Evolutionary conservation across 2,113 vertebrate genomes (phyloP), one percentile per base, ranked within the genome.

Genomic region (Mastomys coucha): DNA sequence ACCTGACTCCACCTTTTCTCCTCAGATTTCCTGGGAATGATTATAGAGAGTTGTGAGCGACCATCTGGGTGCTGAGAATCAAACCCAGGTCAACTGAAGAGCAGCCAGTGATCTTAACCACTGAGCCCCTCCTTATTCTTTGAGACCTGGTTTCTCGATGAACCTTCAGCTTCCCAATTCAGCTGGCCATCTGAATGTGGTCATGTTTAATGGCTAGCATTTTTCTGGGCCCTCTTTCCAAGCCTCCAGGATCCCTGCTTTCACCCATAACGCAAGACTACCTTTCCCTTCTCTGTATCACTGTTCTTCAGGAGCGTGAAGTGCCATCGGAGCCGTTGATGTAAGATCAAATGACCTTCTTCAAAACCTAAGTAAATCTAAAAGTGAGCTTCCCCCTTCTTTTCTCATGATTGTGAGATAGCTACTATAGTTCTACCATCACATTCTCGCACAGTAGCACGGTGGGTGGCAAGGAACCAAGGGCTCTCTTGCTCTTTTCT

Each of bases 311-410:
- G 85, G 31, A 51, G 17, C 8, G 58, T 17, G 11, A 22, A 56
- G 45, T 0, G 0, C 11, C 14, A 9, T 63, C 28, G 2, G 33
- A 5, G 39, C 33, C 53, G 31, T 36, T 31, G 65, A 31, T 0
- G 22, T 17, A 3, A 16, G 3, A n/a, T 26, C 67, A 76, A 31
- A 36, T 7, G 65, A n/a, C 53, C 51, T 86, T 92, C 65, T 45
- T 39, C 81, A 24, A 67, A 86, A 28, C 33, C 49, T 20, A n/a
- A 90, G 91, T 42, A 42, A 78, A 58, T 13, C 45, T 53, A 51
- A 88, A 33, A 42, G 3, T 19, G 49, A 45, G 0, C 42, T 12
- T 86, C 82, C 26, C 51, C 11, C 3, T 3, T 69, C n/a, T 53
- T 45, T 91, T 65, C 63, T 80, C 70, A 6, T 53, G 81, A 70